A percentile compares a stretch with the other conserved stretches of the same genome.
phyloP scores from a whole-genome alignment of 2,888 invertebrate species.

The Hyppa rectilinea region DNA sequence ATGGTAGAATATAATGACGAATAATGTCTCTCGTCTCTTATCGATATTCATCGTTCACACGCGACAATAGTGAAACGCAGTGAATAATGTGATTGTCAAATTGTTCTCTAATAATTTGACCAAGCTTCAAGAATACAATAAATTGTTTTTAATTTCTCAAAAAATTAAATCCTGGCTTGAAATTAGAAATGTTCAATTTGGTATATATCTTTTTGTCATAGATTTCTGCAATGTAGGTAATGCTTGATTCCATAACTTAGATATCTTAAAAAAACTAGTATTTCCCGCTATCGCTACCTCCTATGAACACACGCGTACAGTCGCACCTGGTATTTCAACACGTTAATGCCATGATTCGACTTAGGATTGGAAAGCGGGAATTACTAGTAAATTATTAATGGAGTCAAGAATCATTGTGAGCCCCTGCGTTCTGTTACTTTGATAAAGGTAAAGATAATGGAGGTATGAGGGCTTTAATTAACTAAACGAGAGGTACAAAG shows the following conservation, averaged over 20 bases:
- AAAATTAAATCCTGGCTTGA: no score
- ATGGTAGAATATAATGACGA: neutral
- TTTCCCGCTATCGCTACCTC: conserved; percentile 18
- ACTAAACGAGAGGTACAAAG: neutral
- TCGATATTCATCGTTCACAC: no score
- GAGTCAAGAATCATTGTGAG: conserved; percentile 54
- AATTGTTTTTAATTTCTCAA: no score
- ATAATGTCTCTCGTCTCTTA: no score
- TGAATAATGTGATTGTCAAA: no score
- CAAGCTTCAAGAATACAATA: no score
- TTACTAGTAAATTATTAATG: conserved; percentile 66
- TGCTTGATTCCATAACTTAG: no score
- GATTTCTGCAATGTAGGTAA: no score
- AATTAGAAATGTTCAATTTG: no score
- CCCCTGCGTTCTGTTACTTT: conserved; percentile 42
- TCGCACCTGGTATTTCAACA: conserved; percentile 15
- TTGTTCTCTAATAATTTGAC: no score
- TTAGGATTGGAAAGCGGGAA: conserved; percentile 66
- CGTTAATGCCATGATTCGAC: conserved; percentile 56
- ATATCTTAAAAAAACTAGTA: no score
- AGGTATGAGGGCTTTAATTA: conserved; percentile 10
- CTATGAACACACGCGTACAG: conserved; percentile 6
- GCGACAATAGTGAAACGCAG: neutral
- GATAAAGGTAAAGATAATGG: conserved; percentile 50
- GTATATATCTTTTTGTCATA: no score